Evolutionary conservation across 1,140 invertebrate species (phyloP), one percentile per base, ranked within the genome.

Genomic region (Babylonia areolata): DNA sequence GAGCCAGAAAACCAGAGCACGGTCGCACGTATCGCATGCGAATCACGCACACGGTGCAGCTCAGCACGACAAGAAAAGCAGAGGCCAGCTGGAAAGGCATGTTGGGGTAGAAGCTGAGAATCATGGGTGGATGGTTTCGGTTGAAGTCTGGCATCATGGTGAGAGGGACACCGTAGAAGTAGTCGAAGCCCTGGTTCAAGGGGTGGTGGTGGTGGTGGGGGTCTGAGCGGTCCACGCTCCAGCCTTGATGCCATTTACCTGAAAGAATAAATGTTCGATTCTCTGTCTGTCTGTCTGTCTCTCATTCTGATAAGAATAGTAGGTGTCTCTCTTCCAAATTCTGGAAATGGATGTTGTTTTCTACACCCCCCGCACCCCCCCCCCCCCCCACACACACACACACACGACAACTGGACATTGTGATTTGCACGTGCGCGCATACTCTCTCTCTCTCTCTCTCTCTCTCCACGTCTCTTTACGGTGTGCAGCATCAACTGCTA

Each of bases 231-330:
- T 94, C 91, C 15, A 89, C 87, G 64, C 93, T 91, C 79, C 92
- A 87, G 0, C 95, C 95, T 35, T 94, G 85, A 87, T 95, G 95
- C 95, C 95, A 95, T 92, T 95, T 95, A 0, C 94, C 94, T 92
- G 79, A 40, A 88, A 64, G 28, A n/a, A 23, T 5, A 12, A 64
- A 64, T 51, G 46, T 51, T n/a, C n/a, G n/a, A n/a, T n/a, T n/a
- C n/a, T n/a, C n/a, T n/a, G n/a, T n/a, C n/a, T n/a, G n/a, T n/a
- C n/a, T n/a, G n/a, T n/a, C n/a, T n/a, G n/a, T n/a, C n/a, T n/a
- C n/a, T n/a, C n/a, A n/a, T n/a, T n/a, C n/a, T n/a, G n/a, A n/a
- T n/a, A n/a, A n/a, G n/a, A n/a, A n/a, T n/a, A n/a, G n/a, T n/a
- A n/a, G n/a, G n/a, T n/a, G n/a, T n/a, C n/a, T n/a, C n/a, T n/a